Evolutionary conservation across 2,888 invertebrate species (phyloP).

Genomic region (Lampropteryx suffumata): DNA sequence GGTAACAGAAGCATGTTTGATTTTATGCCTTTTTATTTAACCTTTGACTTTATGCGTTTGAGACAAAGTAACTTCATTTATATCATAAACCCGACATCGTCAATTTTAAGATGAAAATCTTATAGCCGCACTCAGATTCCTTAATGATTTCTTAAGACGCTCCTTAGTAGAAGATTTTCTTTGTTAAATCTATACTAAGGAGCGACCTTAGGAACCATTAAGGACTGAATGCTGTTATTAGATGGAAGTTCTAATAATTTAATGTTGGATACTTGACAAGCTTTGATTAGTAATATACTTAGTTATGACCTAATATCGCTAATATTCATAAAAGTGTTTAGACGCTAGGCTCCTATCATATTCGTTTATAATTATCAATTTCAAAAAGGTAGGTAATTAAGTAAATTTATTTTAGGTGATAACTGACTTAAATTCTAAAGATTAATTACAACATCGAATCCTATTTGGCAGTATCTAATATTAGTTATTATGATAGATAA

Average conservation of each 20-base stretch:
- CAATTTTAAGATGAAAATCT: no score
- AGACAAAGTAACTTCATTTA: no score
- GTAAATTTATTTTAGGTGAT: slow-evolving; percentile 24
- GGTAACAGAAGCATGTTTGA: no score
- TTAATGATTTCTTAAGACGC: no score
- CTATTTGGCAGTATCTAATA: slow-evolving; percentile 80
- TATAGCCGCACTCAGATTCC: no score
- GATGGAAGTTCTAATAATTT: slow-evolving; percentile 17
- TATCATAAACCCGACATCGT: no score
- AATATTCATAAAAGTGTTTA: slow-evolving; percentile 56
- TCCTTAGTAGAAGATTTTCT: no score
- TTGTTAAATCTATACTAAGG: not conserved
- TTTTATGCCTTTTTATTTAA: no score
- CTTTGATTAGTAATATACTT: slow-evolving; percentile 12
- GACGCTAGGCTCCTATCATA: slow-evolving; percentile 53
- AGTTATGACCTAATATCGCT: slow-evolving; percentile 42
- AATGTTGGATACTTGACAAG: slow-evolving; percentile 7
- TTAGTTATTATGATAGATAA: slow-evolving; percentile 48
- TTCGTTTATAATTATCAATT: slow-evolving; percentile 35
- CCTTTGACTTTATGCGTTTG: no score
- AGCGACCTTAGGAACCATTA: not conserved
- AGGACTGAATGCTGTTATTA: not conserved
- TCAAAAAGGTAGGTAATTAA: slow-evolving; percentile 34
- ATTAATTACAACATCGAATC: slow-evolving; percentile 72
- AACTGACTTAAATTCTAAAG: slow-evolving; percentile 33